These are phyloP conservation scores for Chiroxiphia lanceolata DNA, from an alignment of 2,797 vertebrate species.

Conservation along the genomic window DNA sequence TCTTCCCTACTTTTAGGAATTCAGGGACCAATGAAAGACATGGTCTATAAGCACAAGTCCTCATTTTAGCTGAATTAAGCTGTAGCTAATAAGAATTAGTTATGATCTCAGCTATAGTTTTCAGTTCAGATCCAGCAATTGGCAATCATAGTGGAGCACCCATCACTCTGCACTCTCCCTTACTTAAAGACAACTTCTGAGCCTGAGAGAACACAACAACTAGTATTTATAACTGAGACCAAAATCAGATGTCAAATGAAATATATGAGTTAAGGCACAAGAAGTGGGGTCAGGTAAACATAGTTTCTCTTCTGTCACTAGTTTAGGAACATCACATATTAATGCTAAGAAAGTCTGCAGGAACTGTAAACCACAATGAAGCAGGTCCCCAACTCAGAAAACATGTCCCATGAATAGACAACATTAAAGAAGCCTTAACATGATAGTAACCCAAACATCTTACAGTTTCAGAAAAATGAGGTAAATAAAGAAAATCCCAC, in stretches of 20 bases:
- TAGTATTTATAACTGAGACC: not conserved
- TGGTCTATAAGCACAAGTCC: not conserved
- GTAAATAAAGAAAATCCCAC: not conserved
- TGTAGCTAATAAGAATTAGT: not conserved
- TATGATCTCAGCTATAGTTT: not conserved
- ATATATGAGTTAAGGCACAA: not conserved
- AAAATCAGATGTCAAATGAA: not conserved
- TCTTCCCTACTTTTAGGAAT: not conserved
- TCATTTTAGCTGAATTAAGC: not conserved
- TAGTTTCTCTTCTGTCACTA: not conserved
- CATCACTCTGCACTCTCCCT: not conserved
- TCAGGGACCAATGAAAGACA: not conserved
- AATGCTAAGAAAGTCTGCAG: not conserved
- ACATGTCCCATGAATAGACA: fast-evolving
- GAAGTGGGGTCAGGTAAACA: not conserved
- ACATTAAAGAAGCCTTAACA: not conserved
- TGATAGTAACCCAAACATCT: not conserved
- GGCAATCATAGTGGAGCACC: not conserved
- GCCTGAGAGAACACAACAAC: not conserved
- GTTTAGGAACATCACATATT: not conserved
- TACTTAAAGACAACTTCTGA: not conserved
- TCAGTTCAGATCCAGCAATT: not conserved
- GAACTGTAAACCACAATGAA: not conserved
- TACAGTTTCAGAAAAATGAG: not conserved
- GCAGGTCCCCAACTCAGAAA: not conserved